Evolutionary conservation across 2,797 vertebrate species (phyloP).

Genomic region (Emys orbicularis): DNA sequence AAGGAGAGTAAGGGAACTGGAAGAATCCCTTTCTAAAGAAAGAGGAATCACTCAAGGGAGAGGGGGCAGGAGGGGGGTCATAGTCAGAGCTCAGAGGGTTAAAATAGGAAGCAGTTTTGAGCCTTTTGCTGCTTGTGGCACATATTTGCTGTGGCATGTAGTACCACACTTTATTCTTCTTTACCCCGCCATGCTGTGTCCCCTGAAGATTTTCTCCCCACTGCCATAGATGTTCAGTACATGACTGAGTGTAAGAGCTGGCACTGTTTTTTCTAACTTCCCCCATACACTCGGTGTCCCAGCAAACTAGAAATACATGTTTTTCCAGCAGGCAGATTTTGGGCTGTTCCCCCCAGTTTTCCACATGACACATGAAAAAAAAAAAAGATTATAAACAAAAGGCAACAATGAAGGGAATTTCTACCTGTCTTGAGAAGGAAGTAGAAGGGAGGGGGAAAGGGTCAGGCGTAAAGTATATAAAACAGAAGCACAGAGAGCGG

Average conservation of each 20-base stretch:
- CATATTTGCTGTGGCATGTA: neutral
- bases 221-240: neutral
- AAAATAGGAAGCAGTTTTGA: neutral
- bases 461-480: neutral
- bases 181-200: too few species aligned
- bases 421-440: neutral
- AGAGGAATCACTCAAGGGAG: too few species aligned
- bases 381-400: neutral
- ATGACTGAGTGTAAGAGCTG: neutral
- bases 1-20: too few species aligned
- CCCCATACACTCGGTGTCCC: neutral
- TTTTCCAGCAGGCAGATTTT: neutral
- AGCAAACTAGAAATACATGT: neutral
- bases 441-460: neutral
- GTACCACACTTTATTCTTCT: neutral
- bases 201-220: too few species aligned
- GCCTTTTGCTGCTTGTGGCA: neutral
- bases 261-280: neutral
- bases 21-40: too few species aligned
- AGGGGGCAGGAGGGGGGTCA: too few species aligned
- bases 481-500: neutral
- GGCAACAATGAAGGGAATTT: neutral
- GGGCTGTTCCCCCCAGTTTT: neutral
- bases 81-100: neutral
- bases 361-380: neutral